Base-by-base conservation (phyloP, 2,113 vertebrate genomes). In the Onychostruthus taczanowskii region DNA sequence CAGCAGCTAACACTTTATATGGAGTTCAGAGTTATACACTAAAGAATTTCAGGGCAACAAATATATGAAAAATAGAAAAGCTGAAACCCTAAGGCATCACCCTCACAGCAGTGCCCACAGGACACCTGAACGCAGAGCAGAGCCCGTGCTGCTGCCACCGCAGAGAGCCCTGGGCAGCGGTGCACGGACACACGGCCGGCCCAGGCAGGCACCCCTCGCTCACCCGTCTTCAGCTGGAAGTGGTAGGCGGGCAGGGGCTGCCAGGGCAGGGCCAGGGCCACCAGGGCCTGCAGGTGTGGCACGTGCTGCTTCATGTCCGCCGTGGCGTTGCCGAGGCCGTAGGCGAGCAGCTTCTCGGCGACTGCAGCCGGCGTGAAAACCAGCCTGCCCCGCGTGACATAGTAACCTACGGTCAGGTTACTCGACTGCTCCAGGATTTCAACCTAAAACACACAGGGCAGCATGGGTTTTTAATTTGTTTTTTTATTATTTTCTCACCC, bases 171-270 rank as follows among this genome's bases (percentile, higher is more conserved):
- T 4, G 16, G 2, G 22, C 59, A 6, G 58, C 0, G 43, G 35
- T 3, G 10, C 13, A 0, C 0, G 9, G 27, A 6, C 26, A 27
- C 52, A 15, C 13, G 7, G 3, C 1, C 30, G 2, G 3, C 30
- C 10, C 4, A 0, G n/a, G 33, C 39, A 39, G 68, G 31, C 7
- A 10, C 12, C 19, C 39, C 98, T 98, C 97, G 28, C 98, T 98
- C 98, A 98, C 99, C 99, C 97, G 99, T 99, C 98, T 99, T 99
- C 89, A 99, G 97, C 97, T 98, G 99, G 96, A 98, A 98, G 95
- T 98, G 98, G 74, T 98, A 96, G 3, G 98, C 98, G 1, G 99
- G 99, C 89, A 95, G 97, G 55, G 98, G 89, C 69, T 97, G 98
- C 99, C 99, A 99, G 1, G 98, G 98, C 59, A 98, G 94, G 70